phyloP scores from a whole-genome alignment of 2,797 vertebrate genomes.

The Myotis daubentonii region DNA sequence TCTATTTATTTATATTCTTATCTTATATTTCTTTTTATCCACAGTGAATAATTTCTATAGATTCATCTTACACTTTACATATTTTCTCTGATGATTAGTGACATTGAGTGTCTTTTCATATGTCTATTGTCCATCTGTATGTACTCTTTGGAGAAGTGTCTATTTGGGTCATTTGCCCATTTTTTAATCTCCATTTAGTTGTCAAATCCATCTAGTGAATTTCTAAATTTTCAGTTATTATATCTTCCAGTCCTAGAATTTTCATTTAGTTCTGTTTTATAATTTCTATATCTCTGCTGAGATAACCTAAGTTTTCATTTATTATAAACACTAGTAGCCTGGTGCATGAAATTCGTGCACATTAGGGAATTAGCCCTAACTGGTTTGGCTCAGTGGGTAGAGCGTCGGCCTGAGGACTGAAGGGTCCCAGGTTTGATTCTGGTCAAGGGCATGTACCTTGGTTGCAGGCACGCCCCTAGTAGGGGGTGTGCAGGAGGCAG shows the following conservation, averaged over 20 bases:
- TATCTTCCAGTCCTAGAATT: not conserved
- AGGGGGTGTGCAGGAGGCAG: too few species aligned
- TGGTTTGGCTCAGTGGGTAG: too few species aligned
- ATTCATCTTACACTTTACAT: not conserved
- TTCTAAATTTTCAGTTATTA: not conserved
- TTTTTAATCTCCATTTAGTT: not conserved
- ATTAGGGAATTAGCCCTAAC: too few species aligned
- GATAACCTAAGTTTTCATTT: not conserved
- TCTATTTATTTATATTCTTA: not conserved
- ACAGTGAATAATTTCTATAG: not conserved
- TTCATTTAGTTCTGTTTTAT: not conserved
- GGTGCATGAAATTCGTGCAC: too few species aligned
- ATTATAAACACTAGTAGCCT: not conserved
- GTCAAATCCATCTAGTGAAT: not conserved
- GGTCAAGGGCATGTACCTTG: too few species aligned
- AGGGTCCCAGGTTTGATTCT: too few species aligned
- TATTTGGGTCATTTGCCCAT: too few species aligned
- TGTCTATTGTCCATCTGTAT: too few species aligned
- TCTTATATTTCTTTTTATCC: not conserved
- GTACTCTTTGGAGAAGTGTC: too few species aligned
- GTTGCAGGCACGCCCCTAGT: too few species aligned
- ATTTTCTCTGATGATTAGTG: not conserved
- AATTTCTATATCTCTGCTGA: not conserved
- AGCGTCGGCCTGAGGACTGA: too few species aligned
- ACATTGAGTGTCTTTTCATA: too few species aligned